phyloP scores from a whole-genome alignment of 2,113 vertebrate species.

The Equus przewalskii region DNA sequence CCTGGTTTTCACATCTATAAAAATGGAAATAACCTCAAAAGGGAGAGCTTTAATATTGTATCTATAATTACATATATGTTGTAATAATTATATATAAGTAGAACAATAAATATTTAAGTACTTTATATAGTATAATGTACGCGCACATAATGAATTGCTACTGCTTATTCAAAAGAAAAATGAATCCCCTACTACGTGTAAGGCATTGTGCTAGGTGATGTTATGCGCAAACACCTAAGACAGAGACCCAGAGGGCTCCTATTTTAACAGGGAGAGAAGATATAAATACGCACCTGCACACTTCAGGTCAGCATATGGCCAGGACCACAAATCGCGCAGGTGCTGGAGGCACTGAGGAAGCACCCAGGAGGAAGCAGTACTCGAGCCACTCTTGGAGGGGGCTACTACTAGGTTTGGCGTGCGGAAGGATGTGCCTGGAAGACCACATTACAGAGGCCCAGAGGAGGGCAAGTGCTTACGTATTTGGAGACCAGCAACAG shows the following conservation, averaged over 20 bases:
- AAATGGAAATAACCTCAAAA: background rate
- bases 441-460: background rate
- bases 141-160: background rate
- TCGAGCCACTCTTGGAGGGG: background rate
- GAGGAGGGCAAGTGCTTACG: background rate
- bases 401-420: background rate
- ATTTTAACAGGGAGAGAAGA: background rate
- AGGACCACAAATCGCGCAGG: background rate
- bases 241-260: background rate
- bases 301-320: background rate
- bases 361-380: background rate
- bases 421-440: background rate
- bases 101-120: background rate
- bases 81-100: background rate
- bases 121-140: conserved; percentile 4
- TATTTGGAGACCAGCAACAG: background rate
- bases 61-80: background rate
- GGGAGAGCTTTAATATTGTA: background rate
- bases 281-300: background rate
- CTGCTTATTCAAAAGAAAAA: background rate
- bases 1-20: background rate
- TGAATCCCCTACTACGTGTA: background rate
- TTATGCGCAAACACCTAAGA: background rate
- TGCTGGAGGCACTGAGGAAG: background rate
- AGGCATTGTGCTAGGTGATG: background rate